Evolutionary conservation across 2,797 vertebrate species (phyloP).

Genomic region (Tenualosa thibaudeaui): DNA sequence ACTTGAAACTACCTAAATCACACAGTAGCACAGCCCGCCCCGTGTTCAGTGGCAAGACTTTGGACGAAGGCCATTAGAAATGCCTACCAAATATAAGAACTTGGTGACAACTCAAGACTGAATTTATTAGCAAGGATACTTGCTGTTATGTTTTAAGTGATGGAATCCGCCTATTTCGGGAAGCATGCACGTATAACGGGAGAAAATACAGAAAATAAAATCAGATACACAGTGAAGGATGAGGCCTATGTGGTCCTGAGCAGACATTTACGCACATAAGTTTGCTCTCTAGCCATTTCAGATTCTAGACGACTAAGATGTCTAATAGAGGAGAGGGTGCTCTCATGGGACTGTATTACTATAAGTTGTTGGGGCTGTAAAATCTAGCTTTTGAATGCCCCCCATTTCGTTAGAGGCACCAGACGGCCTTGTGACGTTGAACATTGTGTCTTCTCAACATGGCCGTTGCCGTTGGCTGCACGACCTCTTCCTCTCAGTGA

Average conservation of each 20-base stretch:
- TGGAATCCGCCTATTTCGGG: neutral
- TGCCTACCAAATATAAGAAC: constrained; percentile 51
- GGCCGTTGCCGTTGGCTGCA: constrained; percentile 51
- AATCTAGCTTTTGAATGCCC: constrained; percentile 63
- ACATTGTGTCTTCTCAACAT: constrained; percentile 66
- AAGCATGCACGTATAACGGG: neutral
- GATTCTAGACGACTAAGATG: constrained; percentile 15
- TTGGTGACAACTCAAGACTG: constrained; percentile 28
- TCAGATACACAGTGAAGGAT: neutral
- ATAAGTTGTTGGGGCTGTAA: constrained; percentile 64
- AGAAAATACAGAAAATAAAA: neutral
- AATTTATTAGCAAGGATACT: constrained; percentile 1
- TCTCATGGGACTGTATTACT: constrained; percentile 40
- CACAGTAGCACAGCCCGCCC: constrained; percentile 73
- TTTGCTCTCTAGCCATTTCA: neutral
- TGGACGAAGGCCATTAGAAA: constrained; percentile 44
- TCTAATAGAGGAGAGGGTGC: constrained; percentile 54
- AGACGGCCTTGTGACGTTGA: constrained; percentile 57
- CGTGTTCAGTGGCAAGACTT: constrained; percentile 60
- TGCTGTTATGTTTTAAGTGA: neutral
- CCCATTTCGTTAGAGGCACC: constrained; percentile 37
- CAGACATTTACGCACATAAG: neutral
- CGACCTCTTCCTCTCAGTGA: neutral
- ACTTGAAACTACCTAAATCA: constrained; percentile 93
- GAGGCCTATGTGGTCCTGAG: neutral